These are phyloP conservation scores for Mohoua ochrocephala DNA, from an alignment of 2,113 vertebrate species.

Conservation along the genomic window DNA sequence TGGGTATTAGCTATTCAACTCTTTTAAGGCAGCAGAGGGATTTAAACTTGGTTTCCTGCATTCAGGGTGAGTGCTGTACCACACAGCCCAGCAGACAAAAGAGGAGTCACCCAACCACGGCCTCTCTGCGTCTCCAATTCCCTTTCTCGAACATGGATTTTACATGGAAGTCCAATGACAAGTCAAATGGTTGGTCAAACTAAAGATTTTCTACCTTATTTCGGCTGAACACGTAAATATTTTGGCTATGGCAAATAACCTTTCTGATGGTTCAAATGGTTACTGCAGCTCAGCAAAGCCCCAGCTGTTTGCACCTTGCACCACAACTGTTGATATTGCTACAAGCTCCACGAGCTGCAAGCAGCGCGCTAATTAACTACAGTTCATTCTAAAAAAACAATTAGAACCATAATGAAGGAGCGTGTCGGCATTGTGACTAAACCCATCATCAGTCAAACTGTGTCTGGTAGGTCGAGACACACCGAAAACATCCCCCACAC, in stretches of 20 bases:
- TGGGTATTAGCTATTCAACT: background rate
- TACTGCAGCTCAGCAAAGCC: background rate
- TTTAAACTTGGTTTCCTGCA: background rate
- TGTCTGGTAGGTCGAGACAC: background rate
- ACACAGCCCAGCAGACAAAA: background rate
- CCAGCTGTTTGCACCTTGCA: background rate
- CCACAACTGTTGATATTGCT: background rate
- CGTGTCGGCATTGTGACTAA: background rate
- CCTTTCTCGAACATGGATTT: background rate
- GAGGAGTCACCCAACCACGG: background rate
- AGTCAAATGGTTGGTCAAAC: background rate
- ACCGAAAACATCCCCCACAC: background rate
- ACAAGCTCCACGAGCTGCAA: background rate
- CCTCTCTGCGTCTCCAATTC: background rate
- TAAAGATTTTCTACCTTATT: background rate
- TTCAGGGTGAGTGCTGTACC: background rate
- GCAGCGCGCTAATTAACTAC: conserved; percentile 18
- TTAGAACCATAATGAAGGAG: background rate
- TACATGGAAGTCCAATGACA: background rate
- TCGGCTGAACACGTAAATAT: background rate
- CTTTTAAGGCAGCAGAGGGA: background rate
- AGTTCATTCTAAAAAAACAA: background rate
- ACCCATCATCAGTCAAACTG: background rate
- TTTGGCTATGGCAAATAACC: background rate
- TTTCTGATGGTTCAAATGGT: background rate